phyloP scores from a whole-genome alignment of 2,797 vertebrate species.

The Onychomys leucogaster region DNA sequence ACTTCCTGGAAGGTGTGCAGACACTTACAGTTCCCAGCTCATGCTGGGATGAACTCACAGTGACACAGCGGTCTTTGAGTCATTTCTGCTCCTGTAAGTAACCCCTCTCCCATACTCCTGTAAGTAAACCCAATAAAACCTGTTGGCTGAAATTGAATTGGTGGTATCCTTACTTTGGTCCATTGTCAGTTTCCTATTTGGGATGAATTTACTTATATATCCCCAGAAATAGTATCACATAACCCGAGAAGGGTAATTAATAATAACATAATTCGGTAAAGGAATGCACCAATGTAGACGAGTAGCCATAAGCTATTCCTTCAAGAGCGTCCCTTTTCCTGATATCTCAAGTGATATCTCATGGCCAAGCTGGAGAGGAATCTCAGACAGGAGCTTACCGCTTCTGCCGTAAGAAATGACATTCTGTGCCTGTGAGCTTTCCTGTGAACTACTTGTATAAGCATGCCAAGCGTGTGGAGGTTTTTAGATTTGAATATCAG shows the following conservation, averaged over 20 bases:
- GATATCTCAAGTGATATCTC: slow-evolving; percentile 6
- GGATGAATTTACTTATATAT: neutral
- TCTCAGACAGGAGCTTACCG: neutral
- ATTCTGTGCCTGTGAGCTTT: neutral
- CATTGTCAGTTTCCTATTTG: neutral
- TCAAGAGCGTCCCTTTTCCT: slow-evolving; percentile 45
- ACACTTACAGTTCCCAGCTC: neutral
- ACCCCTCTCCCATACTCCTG: neutral
- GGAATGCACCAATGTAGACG: neutral
- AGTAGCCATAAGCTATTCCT: neutral
- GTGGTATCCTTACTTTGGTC: neutral
- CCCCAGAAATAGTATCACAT: neutral
- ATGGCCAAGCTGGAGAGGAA: slow-evolving; percentile 26
- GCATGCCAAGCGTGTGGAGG: neutral
- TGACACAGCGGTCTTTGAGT: neutral
- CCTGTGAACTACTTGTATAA: neutral
- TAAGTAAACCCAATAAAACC: neutral
- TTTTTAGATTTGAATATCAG: slow-evolving; percentile 68
- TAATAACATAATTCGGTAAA: slow-evolving; percentile 44
- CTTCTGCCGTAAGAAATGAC: slow-evolving; percentile 7
- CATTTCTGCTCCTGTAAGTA: neutral
- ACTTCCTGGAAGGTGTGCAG: neutral
- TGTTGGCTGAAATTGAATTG: neutral
- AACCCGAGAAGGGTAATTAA: slow-evolving; percentile 22
- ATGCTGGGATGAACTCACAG: neutral